Evolutionary conservation across 1,140 invertebrate species (phyloP), one percentile per base, ranked within the genome.

Genomic region (Thaumetopoea pityocampa): DNA sequence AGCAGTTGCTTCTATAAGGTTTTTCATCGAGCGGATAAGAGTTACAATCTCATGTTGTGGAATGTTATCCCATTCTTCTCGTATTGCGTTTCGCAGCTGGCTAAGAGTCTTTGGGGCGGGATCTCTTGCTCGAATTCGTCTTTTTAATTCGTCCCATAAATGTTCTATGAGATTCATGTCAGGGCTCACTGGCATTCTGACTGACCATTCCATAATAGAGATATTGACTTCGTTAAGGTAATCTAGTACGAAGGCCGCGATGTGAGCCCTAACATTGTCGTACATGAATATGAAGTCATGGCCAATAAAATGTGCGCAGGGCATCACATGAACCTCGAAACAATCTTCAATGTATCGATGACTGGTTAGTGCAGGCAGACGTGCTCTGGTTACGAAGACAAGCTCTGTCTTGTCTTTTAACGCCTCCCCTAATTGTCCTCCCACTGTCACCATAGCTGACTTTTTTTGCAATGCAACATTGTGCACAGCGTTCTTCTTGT

Each of bases 81-180:
- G 5, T 2, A 40, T 9, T 9, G 50, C 38, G 23, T 29, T 33
- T 24, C 45, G 5, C 12, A 54, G 35, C 35, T 48, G 32, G n/a
- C n/a, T n/a, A n/a, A n/a, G n/a, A n/a, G n/a, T n/a, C n/a, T n/a
- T n/a, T n/a, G n/a, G n/a, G n/a, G n/a, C 33, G 8, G 27, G 27
- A 30, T 47, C 16, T 7, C 27, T 29, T 3, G 20, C n/a, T 20
- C 33, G 27, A 14, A 38, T 26, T 1, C 11, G 11, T 1, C 37
- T 26, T 8, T 40, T 38, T 6, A 44, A 9, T 14, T 51, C 15
- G 9, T n/a, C n/a, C n/a, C n/a, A n/a, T n/a, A n/a, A n/a, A n/a
- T n/a, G n/a, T n/a, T 82, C 69, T 5, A 85, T 77, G 0, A 69
- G 67, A 48, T 85, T 84, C 0, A 85, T 35, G 52, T 86, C 78